phyloP scores from a whole-genome alignment of 2,113 vertebrate genomes.

The Chelonoidis abingdonii region DNA sequence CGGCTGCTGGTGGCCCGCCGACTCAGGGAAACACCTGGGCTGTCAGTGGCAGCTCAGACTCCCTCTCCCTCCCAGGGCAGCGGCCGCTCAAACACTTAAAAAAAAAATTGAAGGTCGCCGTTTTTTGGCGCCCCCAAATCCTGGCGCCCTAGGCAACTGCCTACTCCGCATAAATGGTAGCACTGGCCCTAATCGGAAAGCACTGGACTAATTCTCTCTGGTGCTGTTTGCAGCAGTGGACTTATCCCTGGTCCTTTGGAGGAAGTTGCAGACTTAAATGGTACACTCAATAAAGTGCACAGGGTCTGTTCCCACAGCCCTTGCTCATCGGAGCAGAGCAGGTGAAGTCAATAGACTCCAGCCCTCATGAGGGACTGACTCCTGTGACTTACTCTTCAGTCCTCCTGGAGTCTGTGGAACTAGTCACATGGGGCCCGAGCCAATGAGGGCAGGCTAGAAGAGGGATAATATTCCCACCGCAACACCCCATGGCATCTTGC shows the following conservation, averaged over 20 bases:
- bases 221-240: background rate
- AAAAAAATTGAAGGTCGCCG: too few species aligned
- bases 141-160: too few species aligned
- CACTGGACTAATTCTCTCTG: background rate
- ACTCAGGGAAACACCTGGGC: too few species aligned
- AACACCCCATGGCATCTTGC: rapidly evolving
- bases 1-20: too few species aligned
- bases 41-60: too few species aligned
- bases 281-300: background rate
- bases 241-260: background rate
- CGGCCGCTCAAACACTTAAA: too few species aligned
- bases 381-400: background rate
- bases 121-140: too few species aligned
- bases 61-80: too few species aligned
- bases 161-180: too few species aligned
- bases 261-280: background rate
- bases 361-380: background rate
- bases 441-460: background rate
- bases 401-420: background rate
- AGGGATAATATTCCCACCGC: background rate
- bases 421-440: background rate
- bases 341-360: background rate
- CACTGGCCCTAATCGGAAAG: background rate
- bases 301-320: background rate
- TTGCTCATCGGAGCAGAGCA: background rate